These are phyloP conservation scores for Charanyca ferruginea DNA, from an alignment of 2,888 invertebrate species.

Conservation along the genomic window DNA sequence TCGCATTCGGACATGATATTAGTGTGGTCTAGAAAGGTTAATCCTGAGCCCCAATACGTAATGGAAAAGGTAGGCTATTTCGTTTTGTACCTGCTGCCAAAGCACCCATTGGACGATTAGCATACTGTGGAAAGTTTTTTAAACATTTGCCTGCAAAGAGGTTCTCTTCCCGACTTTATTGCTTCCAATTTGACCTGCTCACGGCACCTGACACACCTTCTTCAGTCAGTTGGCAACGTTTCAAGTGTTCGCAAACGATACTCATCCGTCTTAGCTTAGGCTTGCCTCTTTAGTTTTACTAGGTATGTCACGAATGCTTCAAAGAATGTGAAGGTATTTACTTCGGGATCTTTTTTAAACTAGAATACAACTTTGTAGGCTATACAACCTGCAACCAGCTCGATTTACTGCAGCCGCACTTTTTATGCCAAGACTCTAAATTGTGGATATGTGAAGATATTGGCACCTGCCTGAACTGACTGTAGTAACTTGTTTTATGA, in stretches of 20 bases:
- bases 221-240: conserved; percentile 42
- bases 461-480: too few relatives aligned
- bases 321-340: neutral
- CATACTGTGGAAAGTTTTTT: conserved; percentile 18
- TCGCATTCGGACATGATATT: neutral
- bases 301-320: conserved; percentile 8
- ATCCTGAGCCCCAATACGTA: neutral
- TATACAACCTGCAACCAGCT: too few relatives aligned
- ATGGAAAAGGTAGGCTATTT: too few relatives aligned
- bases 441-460: too few relatives aligned
- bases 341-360: neutral
- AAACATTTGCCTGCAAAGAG: conserved; percentile 30
- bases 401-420: too few relatives aligned
- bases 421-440: neutral
- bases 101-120: neutral
- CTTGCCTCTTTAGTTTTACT: conserved; percentile 22
- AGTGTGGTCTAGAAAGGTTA: neutral
- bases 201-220: conserved; percentile 39
- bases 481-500: too few relatives aligned
- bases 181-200: conserved; percentile 44
- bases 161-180: conserved; percentile 28
- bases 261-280: conserved; percentile 53
- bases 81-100: neutral
- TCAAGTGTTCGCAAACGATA: conserved; percentile 44
- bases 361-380: too few relatives aligned